Evolutionary conservation across 2,113 vertebrate species (phyloP).

Genomic region (Xyliphius kryptos): DNA sequence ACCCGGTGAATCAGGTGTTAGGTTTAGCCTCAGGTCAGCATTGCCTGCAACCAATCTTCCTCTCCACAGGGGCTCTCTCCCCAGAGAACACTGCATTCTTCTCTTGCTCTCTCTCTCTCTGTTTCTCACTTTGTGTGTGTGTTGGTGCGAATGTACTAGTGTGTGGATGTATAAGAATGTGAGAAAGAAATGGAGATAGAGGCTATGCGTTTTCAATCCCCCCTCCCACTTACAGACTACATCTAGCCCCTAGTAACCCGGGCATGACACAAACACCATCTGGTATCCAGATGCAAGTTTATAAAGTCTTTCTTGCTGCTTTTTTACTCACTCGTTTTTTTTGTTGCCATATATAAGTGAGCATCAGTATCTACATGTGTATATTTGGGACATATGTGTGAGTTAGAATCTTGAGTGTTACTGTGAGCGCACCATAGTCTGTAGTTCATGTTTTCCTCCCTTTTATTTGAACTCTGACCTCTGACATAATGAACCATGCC

Average conservation of each 20-base stretch:
- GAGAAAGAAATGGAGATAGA: conserved; percentile 21
- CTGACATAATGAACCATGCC: conserved; percentile 33
- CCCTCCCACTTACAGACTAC: conserved; percentile 39
- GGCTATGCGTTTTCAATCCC: conserved; percentile 30
- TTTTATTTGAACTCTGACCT: conserved; percentile 32
- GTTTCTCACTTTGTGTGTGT: conserved; percentile 11
- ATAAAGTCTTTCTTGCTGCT: conserved; percentile 46
- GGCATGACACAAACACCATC: conserved; percentile 72
- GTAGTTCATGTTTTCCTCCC: conserved; percentile 36
- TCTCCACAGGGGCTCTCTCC: conserved; percentile 56
- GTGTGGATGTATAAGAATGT: conserved; percentile 25
- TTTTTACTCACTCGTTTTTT: conserved; percentile 43
- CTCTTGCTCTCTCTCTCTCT: neutral
- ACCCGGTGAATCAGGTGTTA: conserved; percentile 65
- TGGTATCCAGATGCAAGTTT: conserved; percentile 72
- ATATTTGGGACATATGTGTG: conserved; percentile 26
- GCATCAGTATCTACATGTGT: conserved; percentile 31
- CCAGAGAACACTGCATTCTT: conserved; percentile 40
- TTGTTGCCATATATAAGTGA: conserved; percentile 32
- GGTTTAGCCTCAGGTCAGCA: conserved; percentile 62
- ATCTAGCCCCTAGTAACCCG: conserved; percentile 58
- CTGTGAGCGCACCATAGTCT: conserved; percentile 27
- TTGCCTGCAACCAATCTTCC: conserved; percentile 63
- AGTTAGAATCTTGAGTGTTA: conserved; percentile 40
- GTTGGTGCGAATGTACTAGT: conserved; percentile 35